Percentiles rank a stretch among this genome's conserved stretches.
phyloP scores from a whole-genome alignment of 2,797 vertebrate genomes.

The Lepus oiostolus region DNA sequence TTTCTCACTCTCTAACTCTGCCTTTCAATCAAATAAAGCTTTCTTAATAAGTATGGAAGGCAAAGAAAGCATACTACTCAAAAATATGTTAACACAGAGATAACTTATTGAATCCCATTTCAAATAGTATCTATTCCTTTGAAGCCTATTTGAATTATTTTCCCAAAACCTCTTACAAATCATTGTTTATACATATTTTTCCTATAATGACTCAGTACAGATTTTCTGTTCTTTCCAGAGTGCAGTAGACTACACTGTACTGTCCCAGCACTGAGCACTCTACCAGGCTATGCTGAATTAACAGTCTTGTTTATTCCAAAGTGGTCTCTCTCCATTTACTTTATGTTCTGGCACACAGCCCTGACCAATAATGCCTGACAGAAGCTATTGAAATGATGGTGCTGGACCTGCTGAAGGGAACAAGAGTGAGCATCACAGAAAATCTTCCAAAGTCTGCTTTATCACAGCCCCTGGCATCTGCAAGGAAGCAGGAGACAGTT shows the following conservation, averaged over 20 bases:
- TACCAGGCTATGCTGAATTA: background rate
- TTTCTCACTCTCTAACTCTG: no score
- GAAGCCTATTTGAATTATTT: slow-evolving; percentile 23
- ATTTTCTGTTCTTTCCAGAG: background rate
- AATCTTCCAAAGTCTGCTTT: background rate
- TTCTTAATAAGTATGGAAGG: no score
- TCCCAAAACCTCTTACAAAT: slow-evolving; percentile 3
- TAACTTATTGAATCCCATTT: background rate
- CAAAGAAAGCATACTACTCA: no score
- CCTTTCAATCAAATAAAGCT: no score
- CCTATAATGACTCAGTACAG: background rate
- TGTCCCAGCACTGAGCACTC: background rate
- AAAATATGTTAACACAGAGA: background rate
- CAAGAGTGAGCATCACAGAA: background rate
- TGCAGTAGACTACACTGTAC: background rate
- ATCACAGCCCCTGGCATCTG: background rate
- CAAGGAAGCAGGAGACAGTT: background rate
- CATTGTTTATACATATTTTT: background rate
- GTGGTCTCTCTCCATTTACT: slow-evolving; percentile 14
- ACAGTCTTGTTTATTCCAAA: background rate
- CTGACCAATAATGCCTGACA: slow-evolving; percentile 41
- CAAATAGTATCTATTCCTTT: background rate
- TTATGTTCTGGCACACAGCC: slow-evolving; percentile 41
- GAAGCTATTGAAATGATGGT: slow-evolving; percentile 23
- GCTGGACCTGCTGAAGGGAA: background rate